Base-by-base conservation (phyloP, 2,888 invertebrate species). In the Oxystoma pomonae region DNA sequence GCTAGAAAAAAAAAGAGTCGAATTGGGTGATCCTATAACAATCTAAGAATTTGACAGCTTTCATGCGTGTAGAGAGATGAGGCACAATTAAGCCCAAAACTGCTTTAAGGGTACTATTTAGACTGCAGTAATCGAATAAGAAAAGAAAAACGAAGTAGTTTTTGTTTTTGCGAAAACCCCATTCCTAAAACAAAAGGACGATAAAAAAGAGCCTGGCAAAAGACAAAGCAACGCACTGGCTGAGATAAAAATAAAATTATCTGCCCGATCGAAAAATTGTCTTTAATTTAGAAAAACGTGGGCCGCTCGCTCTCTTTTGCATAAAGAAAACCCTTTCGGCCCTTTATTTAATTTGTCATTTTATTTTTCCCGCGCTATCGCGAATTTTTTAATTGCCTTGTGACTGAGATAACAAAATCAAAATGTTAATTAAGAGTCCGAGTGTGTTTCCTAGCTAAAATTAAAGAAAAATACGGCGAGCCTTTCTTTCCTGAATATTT, bases 341-440 rank as follows among this genome's bases (percentile, higher is more conserved):
- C 66, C 75, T 76, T 77, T 76, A 77, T 78, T 78, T 78, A 78
- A 78, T 77, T 78, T 78, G 78, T 78, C 77, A 75, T 78, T 77
- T 78, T 78, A 77, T 78, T 78, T 75, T 77, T 73, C 68, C 72
- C 75, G 76, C 75, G 75, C 70, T 78, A 79, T 78, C 77, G 78
- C 76, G 72, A 76, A 76, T 76, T 79, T 79, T 80, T 80, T 79
- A 80, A 78, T 80, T 79, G 79, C 78, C 78, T 76, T 72, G 73
- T 70, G 66, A 72, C 73, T 74, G 78, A 80, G 80, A 79, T 79
- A 80, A 80, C 80, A 80, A 79, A 80, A 79, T 79, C 79, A 78
- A 78, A 79, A 78, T 80, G 79, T 79, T 79, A 80, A 79, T 79
- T 79, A 80, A 79, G 77, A 78, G 77, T 77, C 78, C 74, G 76